Conservation (phyloP, 1,140 invertebrate genomes). For the Lepidurus couesii region DNA sequence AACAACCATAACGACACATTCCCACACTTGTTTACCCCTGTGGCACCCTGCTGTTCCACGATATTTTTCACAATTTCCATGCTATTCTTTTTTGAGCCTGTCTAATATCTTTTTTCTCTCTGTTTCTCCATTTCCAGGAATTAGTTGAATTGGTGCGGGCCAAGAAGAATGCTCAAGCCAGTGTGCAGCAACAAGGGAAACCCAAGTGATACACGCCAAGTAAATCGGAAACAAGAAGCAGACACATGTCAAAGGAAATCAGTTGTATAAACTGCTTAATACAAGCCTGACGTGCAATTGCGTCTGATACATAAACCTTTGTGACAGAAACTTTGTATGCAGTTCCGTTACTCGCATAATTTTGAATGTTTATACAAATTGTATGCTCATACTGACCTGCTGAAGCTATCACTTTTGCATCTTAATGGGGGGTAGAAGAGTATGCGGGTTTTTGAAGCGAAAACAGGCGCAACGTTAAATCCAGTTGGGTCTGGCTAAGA, state of each 20-base stretch:
- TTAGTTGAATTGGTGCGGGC: constrained; percentile 34
- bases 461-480: neutral
- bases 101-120: constrained; percentile 14
- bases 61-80: neutral
- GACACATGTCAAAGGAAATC: constrained; percentile 10
- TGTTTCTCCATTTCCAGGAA: neutral
- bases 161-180: constrained; percentile 31
- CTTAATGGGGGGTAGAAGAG: neutral
- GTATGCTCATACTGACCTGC: no score
- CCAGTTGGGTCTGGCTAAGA: neutral
- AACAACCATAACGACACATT: neutral
- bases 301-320: neutral
- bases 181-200: constrained; percentile 12
- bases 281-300: neutral
- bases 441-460: neutral
- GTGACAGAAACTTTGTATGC: no score
- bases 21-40: constrained; percentile 2
- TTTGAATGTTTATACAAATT: no score
- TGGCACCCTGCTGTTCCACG: neutral
- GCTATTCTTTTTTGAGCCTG: neutral
- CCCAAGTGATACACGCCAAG: neutral
- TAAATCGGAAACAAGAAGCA: neutral
- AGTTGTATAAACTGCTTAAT: neutral
- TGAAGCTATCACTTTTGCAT: neutral
- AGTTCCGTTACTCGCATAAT: no score